A percentile compares a stretch with the other conserved stretches of the same genome.
These are phyloP conservation scores for Felis chaus DNA, from an alignment of 2,113 vertebrate species.

Conservation along the genomic window DNA sequence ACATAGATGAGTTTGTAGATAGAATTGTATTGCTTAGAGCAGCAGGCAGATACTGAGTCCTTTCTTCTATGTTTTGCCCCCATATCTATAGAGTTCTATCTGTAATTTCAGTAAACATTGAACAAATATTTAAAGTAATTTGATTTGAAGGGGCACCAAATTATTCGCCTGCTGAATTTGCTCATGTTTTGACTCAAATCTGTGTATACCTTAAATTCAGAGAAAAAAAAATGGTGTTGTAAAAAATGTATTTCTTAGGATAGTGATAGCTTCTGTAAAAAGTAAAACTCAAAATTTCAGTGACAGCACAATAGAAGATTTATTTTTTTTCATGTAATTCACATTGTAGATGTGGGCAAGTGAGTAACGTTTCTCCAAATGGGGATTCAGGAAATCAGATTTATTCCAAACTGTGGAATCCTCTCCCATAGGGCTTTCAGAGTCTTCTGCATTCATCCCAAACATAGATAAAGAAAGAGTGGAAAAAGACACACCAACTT, in stretches of 20 bases:
- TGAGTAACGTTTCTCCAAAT: not conserved
- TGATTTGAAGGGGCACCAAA: not conserved
- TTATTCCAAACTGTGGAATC: not conserved
- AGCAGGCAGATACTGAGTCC: not conserved
- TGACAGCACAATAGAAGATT: not conserved
- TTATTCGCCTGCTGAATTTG: not conserved
- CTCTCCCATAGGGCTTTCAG: not conserved
- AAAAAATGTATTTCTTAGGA: not conserved
- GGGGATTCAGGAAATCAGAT: not conserved
- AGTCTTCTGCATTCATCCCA: not conserved
- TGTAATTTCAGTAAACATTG: not conserved
- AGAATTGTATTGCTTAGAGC: not conserved
- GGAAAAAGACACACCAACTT: not conserved
- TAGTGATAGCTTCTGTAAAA: not conserved
- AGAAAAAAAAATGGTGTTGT: not conserved
- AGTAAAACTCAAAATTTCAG: not conserved
- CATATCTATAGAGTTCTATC: not conserved
- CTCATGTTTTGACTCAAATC: not conserved
- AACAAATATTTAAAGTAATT: conserved; percentile 22
- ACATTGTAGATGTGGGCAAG: not conserved
- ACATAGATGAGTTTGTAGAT: not conserved
- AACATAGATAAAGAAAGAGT: not conserved
- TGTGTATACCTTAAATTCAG: not conserved
- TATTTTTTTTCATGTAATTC: not conserved
- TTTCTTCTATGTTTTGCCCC: not conserved